Base-by-base conservation (phyloP, 2,888 invertebrate genomes). In the Melanchra persicariae region DNA sequence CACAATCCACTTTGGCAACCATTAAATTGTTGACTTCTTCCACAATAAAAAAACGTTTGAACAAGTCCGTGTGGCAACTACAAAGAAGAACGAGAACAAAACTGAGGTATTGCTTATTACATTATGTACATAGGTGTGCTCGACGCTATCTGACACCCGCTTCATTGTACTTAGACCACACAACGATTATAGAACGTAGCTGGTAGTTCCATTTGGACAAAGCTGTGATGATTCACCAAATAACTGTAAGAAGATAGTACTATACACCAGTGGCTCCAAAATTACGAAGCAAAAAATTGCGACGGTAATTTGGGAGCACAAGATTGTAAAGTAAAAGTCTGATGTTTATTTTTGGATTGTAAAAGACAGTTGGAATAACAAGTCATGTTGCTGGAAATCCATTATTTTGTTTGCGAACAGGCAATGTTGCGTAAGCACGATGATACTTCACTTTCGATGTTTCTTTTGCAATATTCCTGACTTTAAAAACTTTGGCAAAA, bases 101-200 rank as follows among this genome's bases (percentile, higher is more conserved):
- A 73, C 58, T 57, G 62, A 40, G 65, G 69, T 70, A 83, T 83
- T 77, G 64, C 63, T 67, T 74, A 64, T 74, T 68, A 70, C 66
- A 60, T 61, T 80, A 64, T 79, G 77, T 81, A 70, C 74, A 74
- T 75, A 77, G 72, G 66, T 84, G 79, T 79, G 73, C 71, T 40
- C n/a, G 59, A 19, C 43, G 84, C 61, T 40, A 85, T 55, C 69
- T 67, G 86, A 85, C 83, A 85, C 83, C 84, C 67, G 83, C 69
- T 70, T 59, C 82, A 85, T 85, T 85, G 83, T 85, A 74, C 70
- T 73, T 60, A 85, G 82, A 83, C 85, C 85, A 85, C 85, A 85
- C 85, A 85, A 63, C 82, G 74, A 82, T 85, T 85, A 82, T 79
- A 85, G 73, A 77, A 72, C 74, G 75, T 70, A 57, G 37, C 57